phyloP scores from a whole-genome alignment of 2,888 invertebrate genomes.

The Aplocera efformata region DNA sequence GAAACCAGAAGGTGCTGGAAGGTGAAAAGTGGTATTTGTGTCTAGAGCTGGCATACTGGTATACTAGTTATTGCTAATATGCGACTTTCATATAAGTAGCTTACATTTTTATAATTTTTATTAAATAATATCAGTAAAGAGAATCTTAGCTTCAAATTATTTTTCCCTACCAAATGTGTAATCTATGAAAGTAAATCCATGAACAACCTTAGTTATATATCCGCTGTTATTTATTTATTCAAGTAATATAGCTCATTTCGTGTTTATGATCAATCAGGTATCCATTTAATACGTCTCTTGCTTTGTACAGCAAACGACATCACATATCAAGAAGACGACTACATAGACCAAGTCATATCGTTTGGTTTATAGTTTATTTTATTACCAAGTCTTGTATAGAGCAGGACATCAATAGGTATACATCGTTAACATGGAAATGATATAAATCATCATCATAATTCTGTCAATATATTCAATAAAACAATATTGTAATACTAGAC shows the following conservation, averaged over 20 bases:
- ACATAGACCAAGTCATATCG: conserved; percentile 29
- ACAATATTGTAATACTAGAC: conserved; percentile 33
- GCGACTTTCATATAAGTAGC: too few relatives aligned
- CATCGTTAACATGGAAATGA: conserved; percentile 42
- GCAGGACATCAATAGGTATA: conserved; percentile 47
- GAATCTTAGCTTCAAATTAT: too few relatives aligned
- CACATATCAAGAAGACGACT: conserved; percentile 40
- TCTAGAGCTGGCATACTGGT: too few relatives aligned
- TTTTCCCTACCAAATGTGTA: too few relatives aligned
- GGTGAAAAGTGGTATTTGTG: not conserved
- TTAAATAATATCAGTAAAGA: too few relatives aligned
- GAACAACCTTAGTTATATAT: too few relatives aligned
- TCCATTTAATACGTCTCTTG: conserved; percentile 34
- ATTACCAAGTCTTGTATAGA: conserved; percentile 43
- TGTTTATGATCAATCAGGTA: conserved; percentile 19
- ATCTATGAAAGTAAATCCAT: too few relatives aligned
- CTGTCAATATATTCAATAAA: conserved; percentile 37
- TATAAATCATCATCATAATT: conserved; percentile 44
- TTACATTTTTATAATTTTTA: too few relatives aligned
- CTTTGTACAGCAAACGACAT: conserved; percentile 29
- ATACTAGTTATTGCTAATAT: too few relatives aligned
- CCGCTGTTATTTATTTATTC: too few relatives aligned
- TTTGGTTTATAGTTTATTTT: conserved; percentile 49
- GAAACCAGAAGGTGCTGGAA: not conserved
- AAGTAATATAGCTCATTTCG: too few relatives aligned